Percentiles rank a stretch among this genome's conserved stretches.
phyloP scores from a whole-genome alignment of 2,797 vertebrate genomes.

The Steatocranus sp. region DNA sequence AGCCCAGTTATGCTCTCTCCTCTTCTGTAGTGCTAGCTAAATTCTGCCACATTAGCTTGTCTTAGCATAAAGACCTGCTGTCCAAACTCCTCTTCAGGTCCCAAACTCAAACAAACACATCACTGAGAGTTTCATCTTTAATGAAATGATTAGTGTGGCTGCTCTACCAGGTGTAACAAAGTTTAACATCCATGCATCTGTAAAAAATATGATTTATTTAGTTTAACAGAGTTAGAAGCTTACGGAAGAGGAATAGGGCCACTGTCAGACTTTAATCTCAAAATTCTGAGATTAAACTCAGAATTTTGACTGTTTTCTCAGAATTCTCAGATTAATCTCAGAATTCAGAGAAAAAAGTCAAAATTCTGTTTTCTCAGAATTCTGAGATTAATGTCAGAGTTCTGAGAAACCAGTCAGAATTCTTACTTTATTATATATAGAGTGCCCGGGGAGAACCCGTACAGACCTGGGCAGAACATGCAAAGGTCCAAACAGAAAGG shows the following conservation, averaged over 20 bases:
- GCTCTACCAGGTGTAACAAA: neutral
- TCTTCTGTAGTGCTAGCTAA: neutral
- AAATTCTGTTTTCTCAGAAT: neutral
- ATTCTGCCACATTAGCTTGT: neutral
- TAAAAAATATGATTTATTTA: neutral
- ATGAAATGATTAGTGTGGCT: neutral
- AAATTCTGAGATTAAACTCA: neutral
- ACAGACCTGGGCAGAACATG: neutral
- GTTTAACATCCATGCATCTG: neutral
- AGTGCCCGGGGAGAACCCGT: fast-evolving
- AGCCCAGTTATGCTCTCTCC: neutral
- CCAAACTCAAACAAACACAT: neutral
- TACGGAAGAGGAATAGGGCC: fast-evolving
- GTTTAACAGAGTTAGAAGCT: neutral
- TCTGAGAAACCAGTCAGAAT: neutral
- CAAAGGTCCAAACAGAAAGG: neutral
- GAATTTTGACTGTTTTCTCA: neutral
- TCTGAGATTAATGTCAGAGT: fast-evolving
- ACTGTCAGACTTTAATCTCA: neutral
- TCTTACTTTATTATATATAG: fast-evolving
- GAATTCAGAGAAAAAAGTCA: no score
- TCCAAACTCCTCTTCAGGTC: neutral
- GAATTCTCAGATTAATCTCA: no score
- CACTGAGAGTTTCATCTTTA: neutral
- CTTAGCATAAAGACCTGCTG: neutral